These are phyloP conservation scores for Passer domesticus DNA, from an alignment of 2,113 vertebrate species.

Conservation along the genomic window DNA sequence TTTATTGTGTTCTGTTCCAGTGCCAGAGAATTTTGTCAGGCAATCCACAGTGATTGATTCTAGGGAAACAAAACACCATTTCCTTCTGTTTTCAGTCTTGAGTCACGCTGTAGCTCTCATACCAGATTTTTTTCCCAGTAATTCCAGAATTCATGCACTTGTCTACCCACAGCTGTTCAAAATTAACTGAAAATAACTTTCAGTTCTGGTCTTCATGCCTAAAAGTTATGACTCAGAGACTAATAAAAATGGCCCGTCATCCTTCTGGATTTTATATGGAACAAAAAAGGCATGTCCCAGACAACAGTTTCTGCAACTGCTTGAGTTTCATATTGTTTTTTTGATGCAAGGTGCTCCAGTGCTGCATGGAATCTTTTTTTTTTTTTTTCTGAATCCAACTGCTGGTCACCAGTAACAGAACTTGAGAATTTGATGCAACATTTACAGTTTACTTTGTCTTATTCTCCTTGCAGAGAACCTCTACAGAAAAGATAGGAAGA, in stretches of 20 bases:
- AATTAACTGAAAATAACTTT: constrained; percentile 35
- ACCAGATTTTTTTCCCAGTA: not conserved
- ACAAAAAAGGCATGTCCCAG: not conserved
- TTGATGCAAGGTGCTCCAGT: not conserved
- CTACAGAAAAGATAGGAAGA: not conserved
- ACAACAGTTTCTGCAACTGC: not conserved
- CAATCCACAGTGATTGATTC: constrained; percentile 43
- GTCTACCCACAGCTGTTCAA: constrained; percentile 27
- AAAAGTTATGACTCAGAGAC: not conserved
- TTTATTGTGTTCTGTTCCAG: constrained; percentile 29
- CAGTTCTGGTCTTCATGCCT: not conserved
- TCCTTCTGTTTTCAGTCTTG: constrained; percentile 43
- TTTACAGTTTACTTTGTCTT: not conserved
- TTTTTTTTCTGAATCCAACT: not conserved
- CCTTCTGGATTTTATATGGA: not conserved
- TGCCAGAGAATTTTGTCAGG: constrained; percentile 48
- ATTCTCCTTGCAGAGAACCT: not conserved
- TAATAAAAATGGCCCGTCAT: not conserved
- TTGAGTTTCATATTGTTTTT: not conserved
- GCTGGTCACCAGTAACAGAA: not conserved
- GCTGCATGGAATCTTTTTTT: not conserved
- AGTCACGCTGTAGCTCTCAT: not conserved
- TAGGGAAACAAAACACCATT: constrained; percentile 48
- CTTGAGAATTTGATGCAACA: not conserved
- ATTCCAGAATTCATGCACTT: constrained; percentile 26